Evolutionary conservation across 2,888 invertebrate species (phyloP), one percentile per base, ranked within the genome.

Genomic region (Spialia ferax): DNA sequence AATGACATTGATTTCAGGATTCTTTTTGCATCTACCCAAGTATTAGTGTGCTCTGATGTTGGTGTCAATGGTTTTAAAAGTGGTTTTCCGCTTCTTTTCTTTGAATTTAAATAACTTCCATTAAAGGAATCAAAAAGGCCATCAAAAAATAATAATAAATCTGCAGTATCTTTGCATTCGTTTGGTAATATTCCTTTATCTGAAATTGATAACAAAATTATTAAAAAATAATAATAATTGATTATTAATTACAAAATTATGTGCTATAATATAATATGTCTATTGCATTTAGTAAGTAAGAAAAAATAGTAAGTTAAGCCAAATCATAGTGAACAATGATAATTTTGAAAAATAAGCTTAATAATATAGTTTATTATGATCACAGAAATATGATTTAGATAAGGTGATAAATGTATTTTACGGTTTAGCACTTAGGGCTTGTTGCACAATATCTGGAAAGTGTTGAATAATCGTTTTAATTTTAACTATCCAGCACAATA

Each of bases 281-380:
- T 45, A 13, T n/a, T 45, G 45, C n/a, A n/a, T 45, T 45, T n/a
- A 45, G 13, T 45, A n/a, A 45, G 13, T 45, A n/a, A 45, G 35
- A 35, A 35, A 11, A 2, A 35, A 35, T 35, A 35, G 13, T 26
- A 26, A 26, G 26, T 26, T 4, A 26, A 26, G 26, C 26, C 26
- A 26, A 26, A 26, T 26, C 26, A 26, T 26, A 26, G 26, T 26
- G 26, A 5, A 5, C 26, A 26, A 26, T 26, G 26, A 26, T 26
- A 26, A 26, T 26, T 26, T 26, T 26, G 26, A 26, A 26, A 26
- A 26, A 26, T 2, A 26, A 26, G 2, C 26, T 26, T 26, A 26
- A n/a, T n/a, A n/a, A n/a, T n/a, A n/a, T 26, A 26, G 26, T 26
- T 26, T 26, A 26, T 26, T 26, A 26, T 26, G 26, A 26, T 26